Evolutionary conservation across 2,113 vertebrate genomes (phyloP), one percentile per base, ranked within the genome.

Genomic region (Oenanthe oenanthe): DNA sequence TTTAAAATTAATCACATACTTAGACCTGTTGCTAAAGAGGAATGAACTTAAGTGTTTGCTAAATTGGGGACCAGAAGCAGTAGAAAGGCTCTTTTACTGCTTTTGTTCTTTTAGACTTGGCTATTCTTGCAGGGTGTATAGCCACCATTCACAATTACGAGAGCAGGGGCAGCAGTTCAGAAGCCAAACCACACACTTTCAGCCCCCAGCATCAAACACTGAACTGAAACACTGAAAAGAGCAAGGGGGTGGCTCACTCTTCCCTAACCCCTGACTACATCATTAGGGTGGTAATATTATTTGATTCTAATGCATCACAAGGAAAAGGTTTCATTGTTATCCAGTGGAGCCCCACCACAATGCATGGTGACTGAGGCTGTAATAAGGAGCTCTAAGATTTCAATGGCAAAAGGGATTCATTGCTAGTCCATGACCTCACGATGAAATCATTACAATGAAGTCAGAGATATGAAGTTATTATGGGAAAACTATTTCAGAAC

Each of bases 391-490:
- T 50, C 53, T 40, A 84, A 75, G 89, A 93, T 94, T 92, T 92
- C 89, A 86, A 1, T 89, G 88, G 81, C 63, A 89, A 91, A 94
- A 88, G 67, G 89, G 53, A 88, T 92, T 86, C 89, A 85, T 88
- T 93, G 81, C 81, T 96, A 86, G 88, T 92, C 92, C 88, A 43
- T 91, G 94, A 94, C 92, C 97, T 95, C 92, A 80, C 20, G 19
- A 89, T 90, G 94, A 96, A 96, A 91, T 95, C 96, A 96, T 93
- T 96, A 93, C 86, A 96, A 84, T 93, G 87, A 78, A 89, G 92
- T 85, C 86, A 85, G 76, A 93, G 57, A 92, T 92, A 77, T 22
- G 81, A 96, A 96, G 88, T 95, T 96, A 77, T 93, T 97, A 96
- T 56, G 38, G 74, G 50, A 83, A 96, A 96, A 93, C 80, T 75